Percentiles rank a stretch among this genome's conserved stretches.
These are phyloP conservation scores for Erebia epiphron DNA, from an alignment of 2,888 invertebrate genomes.

Conservation along the genomic window DNA sequence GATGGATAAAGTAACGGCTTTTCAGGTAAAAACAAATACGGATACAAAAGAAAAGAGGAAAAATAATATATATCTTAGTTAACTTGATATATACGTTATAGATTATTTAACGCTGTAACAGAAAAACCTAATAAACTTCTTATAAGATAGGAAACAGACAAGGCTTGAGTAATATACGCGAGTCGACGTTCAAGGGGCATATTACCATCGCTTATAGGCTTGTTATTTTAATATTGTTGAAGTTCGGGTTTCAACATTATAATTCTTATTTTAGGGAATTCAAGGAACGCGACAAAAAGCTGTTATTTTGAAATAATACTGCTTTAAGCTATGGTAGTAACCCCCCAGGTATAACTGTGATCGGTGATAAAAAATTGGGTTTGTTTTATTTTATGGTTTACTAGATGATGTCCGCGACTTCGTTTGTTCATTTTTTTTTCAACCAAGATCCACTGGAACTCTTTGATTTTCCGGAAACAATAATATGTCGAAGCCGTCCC, in stretches of 20 bases:
- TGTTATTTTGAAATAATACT: too few species aligned
- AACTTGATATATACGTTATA: slow-evolving; percentile 9
- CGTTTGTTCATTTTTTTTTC: background rate
- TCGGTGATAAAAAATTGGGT: slow-evolving; percentile 15
- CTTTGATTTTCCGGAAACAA: too few species aligned
- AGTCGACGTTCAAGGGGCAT: background rate
- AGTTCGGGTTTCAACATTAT: too few species aligned
- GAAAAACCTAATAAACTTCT: slow-evolving; percentile 20
- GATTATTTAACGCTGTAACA: slow-evolving; percentile 17
- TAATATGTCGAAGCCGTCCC: too few species aligned
- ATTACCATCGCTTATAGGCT: too few species aligned
- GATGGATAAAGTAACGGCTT: background rate
- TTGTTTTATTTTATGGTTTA: slow-evolving; percentile 5
- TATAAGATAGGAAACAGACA: slow-evolving; percentile 19
- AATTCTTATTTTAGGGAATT: too few species aligned
- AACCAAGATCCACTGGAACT: too few species aligned
- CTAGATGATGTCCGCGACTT: background rate
- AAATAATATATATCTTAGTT: slow-evolving; percentile 7
- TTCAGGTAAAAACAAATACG: background rate
- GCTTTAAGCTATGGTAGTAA: too few species aligned
- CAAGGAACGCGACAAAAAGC: too few species aligned
- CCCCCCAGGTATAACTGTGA: background rate
- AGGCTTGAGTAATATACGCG: slow-evolving; percentile 14
- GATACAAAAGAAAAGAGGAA: background rate
- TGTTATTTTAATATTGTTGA: too few species aligned